These are phyloP conservation scores for Ptychoptera contaminata DNA, from an alignment of 2,888 invertebrate species.

Conservation along the genomic window DNA sequence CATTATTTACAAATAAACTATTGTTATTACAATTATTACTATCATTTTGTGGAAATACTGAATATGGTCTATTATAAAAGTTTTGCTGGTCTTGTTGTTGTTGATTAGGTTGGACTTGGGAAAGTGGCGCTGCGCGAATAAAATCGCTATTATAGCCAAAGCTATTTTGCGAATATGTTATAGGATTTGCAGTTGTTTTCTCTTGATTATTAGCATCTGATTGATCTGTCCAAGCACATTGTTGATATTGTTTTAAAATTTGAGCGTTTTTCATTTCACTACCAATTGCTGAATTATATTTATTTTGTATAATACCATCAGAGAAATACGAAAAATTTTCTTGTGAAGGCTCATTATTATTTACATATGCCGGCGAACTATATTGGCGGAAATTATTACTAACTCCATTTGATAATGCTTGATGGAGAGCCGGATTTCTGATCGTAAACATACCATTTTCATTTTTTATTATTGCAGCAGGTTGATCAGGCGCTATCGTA, in stretches of 20 bases:
- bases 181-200: not conserved
- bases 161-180: not conserved
- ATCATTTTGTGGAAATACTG: not conserved
- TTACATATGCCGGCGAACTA: constrained; percentile 25
- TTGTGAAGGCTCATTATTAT: constrained; percentile 21
- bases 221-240: not conserved
- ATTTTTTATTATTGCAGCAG: constrained; percentile 50
- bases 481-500: constrained; percentile 30
- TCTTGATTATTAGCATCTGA: not conserved
- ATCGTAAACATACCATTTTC: constrained; percentile 75
- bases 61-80: not conserved
- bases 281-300: constrained; percentile 28
- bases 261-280: constrained; percentile 26
- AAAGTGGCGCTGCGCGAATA: constrained; percentile 1
- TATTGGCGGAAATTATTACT: constrained; percentile 25
- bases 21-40: not conserved
- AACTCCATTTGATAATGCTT: constrained; percentile 24
- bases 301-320: constrained; percentile 9
- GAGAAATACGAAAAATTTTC: constrained; percentile 10
- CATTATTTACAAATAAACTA: not conserved
- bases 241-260: constrained; percentile 19
- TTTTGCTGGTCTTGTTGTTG: not conserved
- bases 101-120: not conserved
- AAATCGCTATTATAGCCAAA: constrained; percentile 8
- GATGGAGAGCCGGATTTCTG: constrained; percentile 45